Percentiles rank a stretch among this genome's conserved stretches.
phyloP scores from a whole-genome alignment of 2,797 vertebrate species.

The Myotis findleyi region DNA sequence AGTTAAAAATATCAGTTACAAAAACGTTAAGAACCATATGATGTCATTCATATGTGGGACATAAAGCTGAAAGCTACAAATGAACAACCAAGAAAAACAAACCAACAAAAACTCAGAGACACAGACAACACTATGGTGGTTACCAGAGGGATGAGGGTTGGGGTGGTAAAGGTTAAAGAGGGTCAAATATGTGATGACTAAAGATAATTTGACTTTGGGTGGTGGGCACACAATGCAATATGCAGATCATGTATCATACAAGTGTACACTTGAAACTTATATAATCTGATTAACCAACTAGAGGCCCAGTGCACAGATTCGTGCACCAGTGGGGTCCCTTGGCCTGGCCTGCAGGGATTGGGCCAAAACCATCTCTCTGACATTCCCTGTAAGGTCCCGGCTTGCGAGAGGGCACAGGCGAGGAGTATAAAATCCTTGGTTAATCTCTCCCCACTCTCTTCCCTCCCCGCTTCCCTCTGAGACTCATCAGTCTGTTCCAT shows the following conservation, averaged over 20 bases:
- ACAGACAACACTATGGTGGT: too few species aligned
- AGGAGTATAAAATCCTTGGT: too few species aligned
- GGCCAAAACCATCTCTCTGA: too few species aligned
- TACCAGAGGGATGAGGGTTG: not conserved
- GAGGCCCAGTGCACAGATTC: too few species aligned
- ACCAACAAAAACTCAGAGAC: not conserved
- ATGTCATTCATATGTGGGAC: not conserved
- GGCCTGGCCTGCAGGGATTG: too few species aligned
- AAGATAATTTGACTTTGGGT: not conserved
- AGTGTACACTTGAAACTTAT: not conserved
- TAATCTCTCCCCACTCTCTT: too few species aligned
- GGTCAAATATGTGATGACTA: not conserved
- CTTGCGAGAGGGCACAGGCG: too few species aligned
- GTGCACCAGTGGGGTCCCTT: too few species aligned
- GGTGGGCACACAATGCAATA: not conserved
- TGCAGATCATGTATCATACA: not conserved
- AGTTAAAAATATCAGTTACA: not conserved
- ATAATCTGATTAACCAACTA: not conserved
- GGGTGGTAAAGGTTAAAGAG: not conserved
- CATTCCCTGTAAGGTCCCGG: too few species aligned
- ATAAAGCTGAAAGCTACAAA: too few species aligned
- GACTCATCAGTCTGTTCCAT: too few species aligned
- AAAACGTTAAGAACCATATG: not conserved
- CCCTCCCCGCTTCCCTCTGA: too few species aligned
- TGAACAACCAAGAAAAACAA: not conserved